Evolutionary conservation across 2,113 vertebrate genomes (phyloP).

Genomic region (Chlorocebus sabaeus): DNA sequence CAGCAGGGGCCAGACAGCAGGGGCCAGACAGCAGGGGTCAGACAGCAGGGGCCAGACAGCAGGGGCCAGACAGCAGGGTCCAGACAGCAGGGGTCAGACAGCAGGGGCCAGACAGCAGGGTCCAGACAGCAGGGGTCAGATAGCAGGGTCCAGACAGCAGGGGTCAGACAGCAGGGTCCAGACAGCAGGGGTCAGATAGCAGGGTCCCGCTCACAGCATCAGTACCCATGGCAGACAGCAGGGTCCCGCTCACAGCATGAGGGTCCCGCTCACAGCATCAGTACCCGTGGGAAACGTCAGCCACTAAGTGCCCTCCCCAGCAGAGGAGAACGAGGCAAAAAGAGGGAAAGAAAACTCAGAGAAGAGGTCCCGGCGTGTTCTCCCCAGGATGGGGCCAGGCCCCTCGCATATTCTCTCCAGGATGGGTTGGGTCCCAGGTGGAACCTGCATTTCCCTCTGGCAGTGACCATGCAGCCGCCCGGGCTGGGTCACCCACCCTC

Average conservation of each 20-base stretch:
- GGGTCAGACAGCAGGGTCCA: fast-evolving
- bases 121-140: fast-evolving
- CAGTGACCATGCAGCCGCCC: neutral
- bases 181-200: too few species aligned
- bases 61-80: fast-evolving
- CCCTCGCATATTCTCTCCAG: neutral
- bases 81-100: too few species aligned
- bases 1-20: too few species aligned
- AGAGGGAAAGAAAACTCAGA: neutral
- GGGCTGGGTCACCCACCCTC: neutral
- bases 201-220: neutral
- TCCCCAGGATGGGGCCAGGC: neutral
- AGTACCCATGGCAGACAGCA: too few species aligned
- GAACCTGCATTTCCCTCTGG: neutral
- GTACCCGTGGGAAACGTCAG: neutral
- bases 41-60: too few species aligned
- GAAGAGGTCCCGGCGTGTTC: neutral
- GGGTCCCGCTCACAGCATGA: too few species aligned
- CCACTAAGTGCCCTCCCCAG: fast-evolving
- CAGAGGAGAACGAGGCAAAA: fast-evolving
- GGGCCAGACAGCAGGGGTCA: fast-evolving
- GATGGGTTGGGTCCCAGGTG: neutral
- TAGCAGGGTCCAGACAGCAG: fast-evolving
- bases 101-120: too few species aligned
- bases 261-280: neutral